Base-by-base conservation (phyloP, 92 coral and sea anemone species). In the Epizoanthus stellaris region DNA sequence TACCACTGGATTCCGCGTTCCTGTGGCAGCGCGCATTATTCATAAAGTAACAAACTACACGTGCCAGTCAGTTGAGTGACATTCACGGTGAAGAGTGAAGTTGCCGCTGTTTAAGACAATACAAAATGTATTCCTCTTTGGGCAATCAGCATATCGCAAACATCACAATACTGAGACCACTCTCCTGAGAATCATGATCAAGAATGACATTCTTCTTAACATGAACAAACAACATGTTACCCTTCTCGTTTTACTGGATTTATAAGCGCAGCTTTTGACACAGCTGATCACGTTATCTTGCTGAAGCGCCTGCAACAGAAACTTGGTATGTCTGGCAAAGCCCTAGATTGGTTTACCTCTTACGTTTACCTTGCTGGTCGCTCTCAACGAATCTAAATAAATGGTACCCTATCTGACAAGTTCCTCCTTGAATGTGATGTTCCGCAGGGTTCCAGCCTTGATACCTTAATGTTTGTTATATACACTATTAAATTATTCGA, bases 181-280 rank as follows among this genome's bases (percentile, higher is more conserved):
- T 42, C 75, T 82, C 40, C 80, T 82, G 64, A 73, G 77, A 68
- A 60, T 67, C n/a, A n/a, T n/a, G n/a, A n/a, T n/a, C 57, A 59
- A 75, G 77, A 82, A 82, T 82, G 87, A 70, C 68, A 69, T 82
- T 9, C 80, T 82, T 56, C 16, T 82, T 7, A 82, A 82, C 20
- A 82, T 82, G 87, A 82, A 82, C 45, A 82, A 70, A 23, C 80
- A 82, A 61, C 87, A 82, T 54, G 88, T 85, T 17, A 75, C 65
- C 42, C 88, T 76, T 49, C 69, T 75, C 36, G 69, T 75, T 71
- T n/a, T n/a, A n/a, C n/a, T n/a, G n/a, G n/a, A n/a, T n/a, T n/a
- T n/a, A n/a, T n/a, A n/a, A n/a, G n/a, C n/a, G n/a, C n/a, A n/a
- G n/a, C n/a, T n/a, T n/a, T n/a, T n/a, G n/a, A n/a, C n/a, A n/a